Percentiles rank a stretch among this genome's conserved stretches.
These are phyloP conservation scores for Sinosuthora webbiana DNA, from an alignment of 2,113 vertebrate species.

Conservation along the genomic window DNA sequence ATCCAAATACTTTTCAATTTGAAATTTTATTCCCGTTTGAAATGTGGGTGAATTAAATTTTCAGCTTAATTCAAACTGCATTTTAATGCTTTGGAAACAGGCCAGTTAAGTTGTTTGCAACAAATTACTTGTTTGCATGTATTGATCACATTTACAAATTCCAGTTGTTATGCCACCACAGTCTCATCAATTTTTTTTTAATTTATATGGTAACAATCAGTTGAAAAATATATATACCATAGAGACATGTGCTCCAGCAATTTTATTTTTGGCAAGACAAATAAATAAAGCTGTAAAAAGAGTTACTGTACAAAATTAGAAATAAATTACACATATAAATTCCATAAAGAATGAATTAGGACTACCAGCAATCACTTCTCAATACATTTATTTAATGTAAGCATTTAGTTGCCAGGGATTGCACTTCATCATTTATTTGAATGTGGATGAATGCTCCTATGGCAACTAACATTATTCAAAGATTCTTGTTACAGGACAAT, in stretches of 20 bases:
- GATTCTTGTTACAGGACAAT: not conserved
- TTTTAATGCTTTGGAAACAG: not conserved
- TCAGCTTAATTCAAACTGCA: not conserved
- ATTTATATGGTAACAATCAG: not conserved
- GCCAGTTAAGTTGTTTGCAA: not conserved
- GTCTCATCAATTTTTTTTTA: not conserved
- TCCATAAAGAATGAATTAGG: not conserved
- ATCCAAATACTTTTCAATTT: not conserved
- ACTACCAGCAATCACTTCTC: not conserved
- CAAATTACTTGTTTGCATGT: not conserved
- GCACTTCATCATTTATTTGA: slow-evolving; percentile 55
- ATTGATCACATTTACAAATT: not conserved
- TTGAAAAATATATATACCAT: not conserved
- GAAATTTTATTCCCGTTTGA: not conserved
- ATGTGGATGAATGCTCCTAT: slow-evolving; percentile 29
- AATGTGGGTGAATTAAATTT: not conserved
- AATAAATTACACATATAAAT: not conserved
- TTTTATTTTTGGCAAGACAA: not conserved
- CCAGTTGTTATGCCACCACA: not conserved
- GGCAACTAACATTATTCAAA: slow-evolving; percentile 29
- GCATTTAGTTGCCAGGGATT: slow-evolving; percentile 30
- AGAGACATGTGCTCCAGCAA: not conserved
- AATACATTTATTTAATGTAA: not conserved
- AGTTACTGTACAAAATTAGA: not conserved
- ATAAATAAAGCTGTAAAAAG: slow-evolving; percentile 12